These are phyloP conservation scores for Periophthalmodon schlosseri DNA, from an alignment of 2,113 vertebrate species.

Conservation along the genomic window DNA sequence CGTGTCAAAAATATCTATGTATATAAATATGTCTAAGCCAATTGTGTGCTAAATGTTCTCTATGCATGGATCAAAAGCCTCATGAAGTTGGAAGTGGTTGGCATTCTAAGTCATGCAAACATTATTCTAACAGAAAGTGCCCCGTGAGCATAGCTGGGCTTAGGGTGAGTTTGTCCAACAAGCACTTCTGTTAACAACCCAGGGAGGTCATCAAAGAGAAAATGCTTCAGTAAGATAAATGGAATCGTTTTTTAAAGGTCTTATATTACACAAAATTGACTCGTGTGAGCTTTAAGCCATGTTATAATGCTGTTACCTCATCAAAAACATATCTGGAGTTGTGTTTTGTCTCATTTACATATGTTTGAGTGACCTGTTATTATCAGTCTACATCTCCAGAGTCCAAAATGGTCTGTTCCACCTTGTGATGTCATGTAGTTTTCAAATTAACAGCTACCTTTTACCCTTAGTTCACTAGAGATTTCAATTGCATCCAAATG, in stretches of 20 bases:
- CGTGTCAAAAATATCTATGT: not conserved
- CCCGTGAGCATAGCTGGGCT: constrained; percentile 19
- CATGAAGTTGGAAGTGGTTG: constrained; percentile 22
- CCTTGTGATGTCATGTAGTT: too few relatives aligned
- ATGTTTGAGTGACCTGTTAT: too few relatives aligned
- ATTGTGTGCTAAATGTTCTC: constrained; percentile 18
- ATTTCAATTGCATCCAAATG: too few relatives aligned
- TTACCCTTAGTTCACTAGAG: too few relatives aligned
- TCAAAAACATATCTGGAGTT: too few relatives aligned
- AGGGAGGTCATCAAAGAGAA: constrained; percentile 35
- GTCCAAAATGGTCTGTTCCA: too few relatives aligned
- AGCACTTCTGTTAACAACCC: constrained; percentile 23
- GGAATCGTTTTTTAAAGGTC: constrained; percentile 2
- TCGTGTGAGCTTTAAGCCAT: too few relatives aligned
- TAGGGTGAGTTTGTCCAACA: constrained; percentile 28
- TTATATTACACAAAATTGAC: too few relatives aligned
- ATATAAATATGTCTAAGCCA: constrained; percentile 8
- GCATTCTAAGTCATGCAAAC: constrained; percentile 27
- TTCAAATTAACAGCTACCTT: too few relatives aligned
- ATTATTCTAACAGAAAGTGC: constrained; percentile 37
- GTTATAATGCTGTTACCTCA: too few relatives aligned
- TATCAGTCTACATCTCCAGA: too few relatives aligned
- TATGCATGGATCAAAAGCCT: constrained; percentile 28
- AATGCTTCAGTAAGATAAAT: constrained; percentile 32
- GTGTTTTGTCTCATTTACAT: too few relatives aligned